Evolutionary conservation across 2,113 vertebrate genomes (phyloP).

Genomic region (Phaethon lepturus): DNA sequence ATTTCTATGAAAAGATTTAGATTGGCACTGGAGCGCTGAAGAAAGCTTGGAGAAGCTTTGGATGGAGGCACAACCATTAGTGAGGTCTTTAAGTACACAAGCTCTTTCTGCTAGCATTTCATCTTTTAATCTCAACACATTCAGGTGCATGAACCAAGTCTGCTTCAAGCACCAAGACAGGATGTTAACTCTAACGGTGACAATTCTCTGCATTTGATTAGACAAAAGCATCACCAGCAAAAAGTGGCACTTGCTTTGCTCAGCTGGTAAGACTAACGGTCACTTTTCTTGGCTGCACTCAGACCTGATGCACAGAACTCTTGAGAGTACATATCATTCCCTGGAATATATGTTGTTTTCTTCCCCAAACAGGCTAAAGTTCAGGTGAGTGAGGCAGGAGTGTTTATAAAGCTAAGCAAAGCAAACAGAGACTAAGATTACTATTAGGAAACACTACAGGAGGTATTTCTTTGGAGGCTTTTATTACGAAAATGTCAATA

Average conservation of each 20-base stretch:
- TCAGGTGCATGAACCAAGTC: not conserved
- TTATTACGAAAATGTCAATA: not conserved
- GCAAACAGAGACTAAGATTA: conserved; percentile 24
- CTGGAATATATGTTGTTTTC: not conserved
- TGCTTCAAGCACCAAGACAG: not conserved
- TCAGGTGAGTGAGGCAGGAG: not conserved
- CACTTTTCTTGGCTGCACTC: not conserved
- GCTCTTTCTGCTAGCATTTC: not conserved
- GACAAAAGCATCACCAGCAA: not conserved
- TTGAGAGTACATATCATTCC: not conserved
- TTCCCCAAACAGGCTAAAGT: conserved; percentile 10
- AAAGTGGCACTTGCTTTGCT: not conserved
- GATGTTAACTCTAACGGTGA: accelerated
- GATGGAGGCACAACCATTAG: not conserved
- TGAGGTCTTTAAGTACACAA: not conserved
- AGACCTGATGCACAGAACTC: not conserved
- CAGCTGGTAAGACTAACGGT: not conserved
- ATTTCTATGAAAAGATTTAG: not conserved
- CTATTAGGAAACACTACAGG: not conserved
- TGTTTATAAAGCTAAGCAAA: conserved; percentile 14
- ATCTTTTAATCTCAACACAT: not conserved
- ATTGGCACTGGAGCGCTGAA: not conserved
- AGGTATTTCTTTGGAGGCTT: not conserved
- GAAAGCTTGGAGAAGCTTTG: not conserved
- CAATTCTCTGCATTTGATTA: not conserved